Conservation (phyloP, 2,888 invertebrate genomes). For the Melieria crassipennis region DNA sequence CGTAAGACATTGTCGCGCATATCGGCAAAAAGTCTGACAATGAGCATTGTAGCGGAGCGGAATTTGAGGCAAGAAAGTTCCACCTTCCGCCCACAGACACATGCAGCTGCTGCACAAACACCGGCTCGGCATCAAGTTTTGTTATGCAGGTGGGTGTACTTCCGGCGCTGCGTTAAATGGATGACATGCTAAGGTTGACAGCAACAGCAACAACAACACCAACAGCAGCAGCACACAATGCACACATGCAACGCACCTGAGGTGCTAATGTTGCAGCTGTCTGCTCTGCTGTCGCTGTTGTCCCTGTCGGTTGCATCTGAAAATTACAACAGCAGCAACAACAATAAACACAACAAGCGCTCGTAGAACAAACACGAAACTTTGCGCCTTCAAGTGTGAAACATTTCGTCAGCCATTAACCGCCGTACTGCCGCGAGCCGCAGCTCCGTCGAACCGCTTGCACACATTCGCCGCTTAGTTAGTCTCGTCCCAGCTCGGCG, state of each 20-base stretch:
- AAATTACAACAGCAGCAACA: neutral
- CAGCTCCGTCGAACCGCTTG: no score
- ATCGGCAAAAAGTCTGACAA: conserved; percentile 3
- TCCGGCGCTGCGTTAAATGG: conserved; percentile 21
- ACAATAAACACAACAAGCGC: conserved; percentile 20
- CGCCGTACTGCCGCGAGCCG: neutral
- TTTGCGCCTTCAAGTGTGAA: conserved; percentile 49
- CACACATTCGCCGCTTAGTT: no score
- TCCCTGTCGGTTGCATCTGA: neutral
- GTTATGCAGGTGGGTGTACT: conserved; percentile 11
- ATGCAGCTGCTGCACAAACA: neutral
- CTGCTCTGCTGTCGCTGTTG: neutral
- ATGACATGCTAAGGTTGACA: conserved; percentile 32
- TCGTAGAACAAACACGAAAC: conserved; percentile 40
- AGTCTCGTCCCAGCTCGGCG: neutral
- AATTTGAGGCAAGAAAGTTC: neutral
- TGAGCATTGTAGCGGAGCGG: neutral
- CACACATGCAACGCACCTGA: neutral
- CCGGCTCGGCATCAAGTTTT: neutral
- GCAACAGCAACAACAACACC: conserved; percentile 29
- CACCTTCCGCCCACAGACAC: neutral
- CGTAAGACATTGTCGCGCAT: neutral
- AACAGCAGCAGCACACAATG: conserved; percentile 14
- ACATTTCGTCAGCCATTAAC: conserved; percentile 54
- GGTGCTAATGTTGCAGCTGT: conserved; percentile 33